These are phyloP conservation scores for Stenoptilia bipunctidactyla DNA, from an alignment of 2,888 invertebrate species.

Conservation along the genomic window DNA sequence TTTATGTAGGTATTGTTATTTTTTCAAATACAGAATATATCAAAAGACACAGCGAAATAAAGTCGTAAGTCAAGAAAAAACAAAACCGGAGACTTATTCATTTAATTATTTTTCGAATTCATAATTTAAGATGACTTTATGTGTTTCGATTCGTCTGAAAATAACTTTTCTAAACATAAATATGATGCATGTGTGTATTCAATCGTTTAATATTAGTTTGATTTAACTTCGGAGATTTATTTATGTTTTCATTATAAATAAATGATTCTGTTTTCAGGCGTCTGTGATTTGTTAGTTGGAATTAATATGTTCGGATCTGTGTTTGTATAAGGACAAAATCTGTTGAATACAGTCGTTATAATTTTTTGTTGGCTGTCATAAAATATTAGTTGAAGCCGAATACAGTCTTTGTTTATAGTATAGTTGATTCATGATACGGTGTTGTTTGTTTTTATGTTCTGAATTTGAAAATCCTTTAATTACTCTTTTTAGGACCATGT, in stretches of 20 bases:
- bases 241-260: conserved; percentile 30
- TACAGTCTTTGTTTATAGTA: too few species aligned
- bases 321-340: conserved; percentile 24
- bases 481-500: too few species aligned
- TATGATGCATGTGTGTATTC: conserved; percentile 59
- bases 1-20: too few species aligned
- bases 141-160: conserved; percentile 45
- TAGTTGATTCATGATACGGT: too few species aligned
- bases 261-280: conserved; percentile 26
- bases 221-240: conserved; percentile 35
- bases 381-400: conserved; percentile 6
- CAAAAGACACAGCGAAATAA: conserved; percentile 9
- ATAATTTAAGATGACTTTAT: conserved; percentile 39
- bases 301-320: conserved; percentile 19
- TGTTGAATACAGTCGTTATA: too few species aligned
- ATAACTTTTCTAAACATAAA: conserved; percentile 57
- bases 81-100: conserved; percentile 9
- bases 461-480: too few species aligned
- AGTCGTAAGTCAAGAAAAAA: conserved; percentile 17
- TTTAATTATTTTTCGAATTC: conserved; percentile 25
- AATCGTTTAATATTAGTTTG: conserved; percentile 23
- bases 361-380: conserved; percentile 12
- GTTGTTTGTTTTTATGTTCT: too few species aligned
- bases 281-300: conserved; percentile 32
- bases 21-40: too few species aligned